phyloP scores from a whole-genome alignment of 2,113 vertebrate genomes.

The Anarrhichthys ocellatus region DNA sequence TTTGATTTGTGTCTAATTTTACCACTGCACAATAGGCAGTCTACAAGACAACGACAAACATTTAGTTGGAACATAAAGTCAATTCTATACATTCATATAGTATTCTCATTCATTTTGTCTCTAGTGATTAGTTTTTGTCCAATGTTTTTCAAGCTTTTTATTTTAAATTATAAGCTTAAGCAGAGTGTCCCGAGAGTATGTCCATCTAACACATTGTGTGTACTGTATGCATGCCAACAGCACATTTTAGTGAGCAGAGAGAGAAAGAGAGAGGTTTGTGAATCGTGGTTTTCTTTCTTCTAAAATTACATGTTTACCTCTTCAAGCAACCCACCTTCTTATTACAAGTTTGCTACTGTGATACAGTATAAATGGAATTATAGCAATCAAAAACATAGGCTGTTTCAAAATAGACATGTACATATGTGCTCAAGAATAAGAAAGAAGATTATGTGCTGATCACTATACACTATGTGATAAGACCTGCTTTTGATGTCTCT shows the following conservation, averaged over 20 bases:
- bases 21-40: not conserved
- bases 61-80: not conserved
- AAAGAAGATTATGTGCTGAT: not conserved
- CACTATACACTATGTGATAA: not conserved
- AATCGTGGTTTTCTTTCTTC: not conserved
- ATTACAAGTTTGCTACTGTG: not conserved
- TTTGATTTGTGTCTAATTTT: not conserved
- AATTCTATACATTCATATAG: not conserved
- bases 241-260: not conserved
- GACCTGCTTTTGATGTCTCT: not conserved
- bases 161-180: not conserved
- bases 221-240: not conserved
- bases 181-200: not conserved
- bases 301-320: not conserved
- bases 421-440: not conserved
- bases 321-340: not conserved
- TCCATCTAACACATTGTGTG: not conserved
- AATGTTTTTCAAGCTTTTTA: not conserved
- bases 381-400: not conserved
- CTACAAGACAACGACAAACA: not conserved
- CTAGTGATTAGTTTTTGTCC: not conserved
- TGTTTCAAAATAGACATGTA: not conserved
- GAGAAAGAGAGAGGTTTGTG: not conserved
- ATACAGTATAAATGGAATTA: not conserved
- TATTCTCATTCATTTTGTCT: not conserved